These are phyloP conservation scores for Crotalus tigris DNA, from an alignment of 2,113 vertebrate genomes.

Conservation along the genomic window DNA sequence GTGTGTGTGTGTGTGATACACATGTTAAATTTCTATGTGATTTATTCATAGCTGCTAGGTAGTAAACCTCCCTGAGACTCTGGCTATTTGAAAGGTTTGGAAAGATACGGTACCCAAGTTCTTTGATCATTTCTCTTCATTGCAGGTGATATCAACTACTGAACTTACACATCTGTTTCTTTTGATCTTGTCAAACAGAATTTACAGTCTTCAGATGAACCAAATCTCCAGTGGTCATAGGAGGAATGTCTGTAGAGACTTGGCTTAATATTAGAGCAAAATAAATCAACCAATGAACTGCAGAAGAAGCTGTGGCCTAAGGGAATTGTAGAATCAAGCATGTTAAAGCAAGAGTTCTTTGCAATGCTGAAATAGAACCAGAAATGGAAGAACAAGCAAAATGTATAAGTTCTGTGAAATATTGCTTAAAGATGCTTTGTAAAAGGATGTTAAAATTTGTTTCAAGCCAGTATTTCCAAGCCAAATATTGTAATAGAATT, in stretches of 20 bases:
- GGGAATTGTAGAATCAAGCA: constrained; percentile 58
- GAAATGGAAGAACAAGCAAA: constrained; percentile 61
- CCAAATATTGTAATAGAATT: constrained; percentile 49
- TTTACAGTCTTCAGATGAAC: constrained; percentile 74
- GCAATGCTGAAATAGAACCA: constrained; percentile 47
- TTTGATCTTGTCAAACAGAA: constrained; percentile 78
- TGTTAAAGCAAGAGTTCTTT: constrained; percentile 47
- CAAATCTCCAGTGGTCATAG: constrained; percentile 71
- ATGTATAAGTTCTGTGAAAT: constrained; percentile 61
- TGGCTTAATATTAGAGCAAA: constrained; percentile 62
- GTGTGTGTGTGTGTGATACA: neutral
- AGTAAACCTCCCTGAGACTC: constrained; percentile 65
- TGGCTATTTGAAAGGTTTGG: constrained; percentile 70
- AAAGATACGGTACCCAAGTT: constrained; percentile 59
- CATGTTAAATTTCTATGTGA: constrained; percentile 66
- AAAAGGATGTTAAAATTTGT: constrained; percentile 64
- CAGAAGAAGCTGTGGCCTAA: constrained; percentile 60
- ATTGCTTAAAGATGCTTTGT: constrained; percentile 55
- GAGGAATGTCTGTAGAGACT: constrained; percentile 67
- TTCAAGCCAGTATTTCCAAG: constrained; percentile 59
- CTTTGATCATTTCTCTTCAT: constrained; percentile 73
- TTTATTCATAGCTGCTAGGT: constrained; percentile 72
- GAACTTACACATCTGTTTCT: constrained; percentile 68
- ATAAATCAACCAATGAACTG: constrained; percentile 59
- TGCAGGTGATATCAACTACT: constrained; percentile 56